Base-by-base conservation (phyloP, 1,140 invertebrate species). In the Bombus affinis region DNA sequence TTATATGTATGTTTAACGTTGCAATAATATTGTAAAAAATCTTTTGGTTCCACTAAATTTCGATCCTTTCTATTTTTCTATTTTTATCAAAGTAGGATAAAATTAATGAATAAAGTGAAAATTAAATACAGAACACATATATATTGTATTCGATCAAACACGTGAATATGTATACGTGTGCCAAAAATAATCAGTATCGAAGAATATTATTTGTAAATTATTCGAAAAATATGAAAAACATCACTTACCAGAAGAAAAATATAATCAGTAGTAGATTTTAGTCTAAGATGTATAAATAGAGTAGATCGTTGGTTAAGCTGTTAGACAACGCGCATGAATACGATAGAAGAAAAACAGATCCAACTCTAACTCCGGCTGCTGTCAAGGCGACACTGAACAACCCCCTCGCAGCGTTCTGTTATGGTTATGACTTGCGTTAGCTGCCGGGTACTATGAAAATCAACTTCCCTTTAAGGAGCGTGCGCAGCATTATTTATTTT, bases 331-430 rank as follows among this genome's bases (percentile, higher is more conserved):
- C 80, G 83, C 18, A 47, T 73, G 53, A 39, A 3, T 13, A 10
- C 1, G 13, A 68, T n/a, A 37, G 9, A 53, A 57, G 65, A 44
- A 37, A 44, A 12, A 77, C 66, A 44, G n/a, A 47, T 28, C 59
- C 39, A 77, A 62, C 25, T 53, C 8, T 47, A 72, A 77, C 44
- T 35, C 53, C 66, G 42, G 0, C 42, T 72, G 73, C 74, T 62
- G 88, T 68, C 79, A 68, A 78, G 39, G 37, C 85, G 72, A 73
- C 65, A 89, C 88, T 89, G 85, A 86, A 62, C 57, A 59, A 65
- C 72, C 57, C 53, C 32, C 68, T 62, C 76, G n/a, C 37, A 65
- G 65, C n/a, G 22, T 57, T 79, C 44, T 44, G 83, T 47, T 44
- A 42, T 59, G 62, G 83, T 47, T 44, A 42, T 59, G 62, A 76